Evolutionary conservation across 2,797 vertebrate species (phyloP), one percentile per base, ranked within the genome.

Genomic region (Rhinophrynus dorsalis): DNA sequence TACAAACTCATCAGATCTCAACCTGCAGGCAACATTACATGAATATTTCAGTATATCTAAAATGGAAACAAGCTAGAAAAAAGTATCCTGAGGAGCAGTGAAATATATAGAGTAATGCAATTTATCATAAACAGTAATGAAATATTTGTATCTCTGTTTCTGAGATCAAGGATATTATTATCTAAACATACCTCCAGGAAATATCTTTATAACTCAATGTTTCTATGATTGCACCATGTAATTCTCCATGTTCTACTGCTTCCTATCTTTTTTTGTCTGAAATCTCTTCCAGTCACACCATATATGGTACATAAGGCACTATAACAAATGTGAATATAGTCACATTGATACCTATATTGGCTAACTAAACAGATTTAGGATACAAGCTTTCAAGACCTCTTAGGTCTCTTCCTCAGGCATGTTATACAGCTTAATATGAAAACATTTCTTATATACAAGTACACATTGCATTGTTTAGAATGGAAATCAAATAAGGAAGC

Each of bases 151-250:
- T 73, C 42, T 51, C 26, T 57, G 58, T 65, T 58, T 50, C 69
- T 59, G 54, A 40, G 68, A 51, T 44, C 60, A 65, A 65, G 64
- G 52, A 52, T 65, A 72, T 57, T 64, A 58, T 61, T 72, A 58
- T 42, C 60, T 26, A 57, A n/a, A 58, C 26, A 66, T 56, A 59
- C 66, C 69, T 73, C 52, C 24, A 30, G 61, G 61, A 51, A 72
- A 23, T 45, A 32, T 51, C 42, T 47, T 57, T 45, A 72, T 65
- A 72, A 72, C 62, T 40, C 26, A 58, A 65, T 72, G 61, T 58
- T 30, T 59, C 37, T 51, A 51, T 72, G 68, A 56, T 44, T 50
- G 33, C 58, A 40, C 23, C 24, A 15, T 65, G 52, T 58, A 58
- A 61, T 37, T 65, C 40, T 40, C 48, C 60, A 72, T 72, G 40